Percentiles rank a stretch among this genome's conserved stretches.
These are phyloP conservation scores for Drosophila elegans DNA, from an alignment of 1,140 invertebrate genomes.

Conservation along the genomic window DNA sequence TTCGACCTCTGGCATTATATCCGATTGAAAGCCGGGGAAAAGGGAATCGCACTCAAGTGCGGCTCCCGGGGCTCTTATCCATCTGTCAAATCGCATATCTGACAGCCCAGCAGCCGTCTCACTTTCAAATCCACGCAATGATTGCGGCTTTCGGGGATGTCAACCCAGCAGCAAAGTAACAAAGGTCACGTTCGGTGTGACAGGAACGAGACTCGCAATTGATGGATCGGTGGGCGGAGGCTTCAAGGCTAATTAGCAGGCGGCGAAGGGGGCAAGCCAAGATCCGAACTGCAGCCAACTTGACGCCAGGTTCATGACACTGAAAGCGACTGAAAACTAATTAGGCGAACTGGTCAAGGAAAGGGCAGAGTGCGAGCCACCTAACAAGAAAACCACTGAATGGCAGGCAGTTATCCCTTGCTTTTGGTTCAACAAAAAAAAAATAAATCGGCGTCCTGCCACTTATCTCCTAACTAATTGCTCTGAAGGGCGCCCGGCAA, in stretches of 20 bases:
- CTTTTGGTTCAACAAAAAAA: background rate
- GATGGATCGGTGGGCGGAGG: conserved; percentile 54
- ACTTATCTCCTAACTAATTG: conserved; percentile 19
- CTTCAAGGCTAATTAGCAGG: conserved; percentile 68
- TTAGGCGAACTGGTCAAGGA: conserved; percentile 31
- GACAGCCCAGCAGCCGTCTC: conserved; percentile 39
- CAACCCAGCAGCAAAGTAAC: conserved; percentile 61
- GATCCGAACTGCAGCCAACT: conserved; percentile 28
- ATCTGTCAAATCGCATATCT: conserved; percentile 43
- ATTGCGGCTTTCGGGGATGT: conserved; percentile 46
- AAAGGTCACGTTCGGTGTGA: conserved; percentile 69
- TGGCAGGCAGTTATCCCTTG: conserved; percentile 3
- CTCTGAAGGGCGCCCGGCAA: background rate
- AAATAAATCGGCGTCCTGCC: background rate
- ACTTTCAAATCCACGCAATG: conserved; percentile 62
- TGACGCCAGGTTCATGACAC: conserved; percentile 35
- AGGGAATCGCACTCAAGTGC: conserved; percentile 20
- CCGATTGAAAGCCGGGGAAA: conserved; percentile 23
- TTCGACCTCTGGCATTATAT: conserved; percentile 50
- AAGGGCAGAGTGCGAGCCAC: conserved; percentile 7
- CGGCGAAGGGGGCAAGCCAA: conserved; percentile 7
- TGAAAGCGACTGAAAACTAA: conserved; percentile 65
- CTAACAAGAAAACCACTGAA: conserved; percentile 23
- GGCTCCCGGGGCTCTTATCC: conserved; percentile 32
- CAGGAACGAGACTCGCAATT: conserved; percentile 65